These are phyloP conservation scores for Cuniculus paca DNA, from an alignment of 2,797 vertebrate genomes.

Conservation along the genomic window DNA sequence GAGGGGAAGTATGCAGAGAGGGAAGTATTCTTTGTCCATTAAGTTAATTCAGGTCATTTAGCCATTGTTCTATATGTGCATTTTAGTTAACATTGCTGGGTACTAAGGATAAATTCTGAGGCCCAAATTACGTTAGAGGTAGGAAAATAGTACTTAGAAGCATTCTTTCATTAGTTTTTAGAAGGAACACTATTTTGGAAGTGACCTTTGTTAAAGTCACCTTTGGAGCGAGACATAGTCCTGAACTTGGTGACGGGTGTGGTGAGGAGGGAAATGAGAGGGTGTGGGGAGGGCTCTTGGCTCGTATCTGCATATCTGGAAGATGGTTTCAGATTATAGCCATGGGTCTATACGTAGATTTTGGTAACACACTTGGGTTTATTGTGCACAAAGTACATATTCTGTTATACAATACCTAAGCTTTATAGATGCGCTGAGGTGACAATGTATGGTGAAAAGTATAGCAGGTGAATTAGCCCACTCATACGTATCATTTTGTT, in stretches of 20 bases:
- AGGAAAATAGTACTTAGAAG: slow-evolving; percentile 25
- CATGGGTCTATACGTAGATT: neutral
- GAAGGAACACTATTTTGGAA: slow-evolving; percentile 26
- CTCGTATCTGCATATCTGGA: slow-evolving; percentile 7
- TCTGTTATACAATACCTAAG: no score
- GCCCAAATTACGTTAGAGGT: slow-evolving; percentile 5
- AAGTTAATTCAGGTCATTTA: neutral
- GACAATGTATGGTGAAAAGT: no score
- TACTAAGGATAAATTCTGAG: slow-evolving; percentile 27
- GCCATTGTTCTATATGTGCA: neutral
- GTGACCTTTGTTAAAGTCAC: neutral
- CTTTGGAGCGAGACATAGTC: neutral
- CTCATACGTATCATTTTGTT: no score
- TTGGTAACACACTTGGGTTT: no score
- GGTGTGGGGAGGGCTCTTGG: slow-evolving; percentile 29
- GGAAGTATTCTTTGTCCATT: neutral
- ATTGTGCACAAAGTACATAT: no score
- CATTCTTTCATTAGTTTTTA: neutral
- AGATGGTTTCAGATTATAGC: neutral
- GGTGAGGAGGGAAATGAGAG: neutral
- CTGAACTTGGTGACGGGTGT: neutral
- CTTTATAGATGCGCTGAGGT: no score
- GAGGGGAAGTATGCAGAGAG: neutral
- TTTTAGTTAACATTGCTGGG: slow-evolving; percentile 37
- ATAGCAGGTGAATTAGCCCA: no score